A percentile compares a stretch with the other conserved stretches of the same genome.
phyloP scores from a whole-genome alignment of 2,113 vertebrate genomes.

The Macrotus californicus region DNA sequence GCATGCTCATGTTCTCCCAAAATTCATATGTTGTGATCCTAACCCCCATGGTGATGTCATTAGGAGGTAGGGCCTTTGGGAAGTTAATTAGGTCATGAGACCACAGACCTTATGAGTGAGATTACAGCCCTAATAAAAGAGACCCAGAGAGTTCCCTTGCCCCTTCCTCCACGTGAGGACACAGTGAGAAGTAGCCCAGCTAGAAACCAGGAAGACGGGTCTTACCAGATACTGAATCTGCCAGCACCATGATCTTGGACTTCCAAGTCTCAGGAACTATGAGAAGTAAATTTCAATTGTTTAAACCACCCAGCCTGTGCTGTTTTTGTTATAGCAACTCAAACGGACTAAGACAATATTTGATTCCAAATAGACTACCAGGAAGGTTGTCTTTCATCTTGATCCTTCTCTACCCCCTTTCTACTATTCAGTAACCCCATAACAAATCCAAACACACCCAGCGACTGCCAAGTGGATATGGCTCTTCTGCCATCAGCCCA shows the following conservation, averaged over 20 bases:
- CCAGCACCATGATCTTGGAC: not conserved
- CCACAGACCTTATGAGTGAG: not conserved
- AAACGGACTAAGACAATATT: not conserved
- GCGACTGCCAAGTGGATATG: not conserved
- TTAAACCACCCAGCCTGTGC: not conserved
- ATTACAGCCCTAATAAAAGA: not conserved
- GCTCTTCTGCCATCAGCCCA: not conserved
- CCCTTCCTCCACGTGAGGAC: not conserved
- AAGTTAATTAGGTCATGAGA: not conserved
- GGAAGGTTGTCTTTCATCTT: not conserved
- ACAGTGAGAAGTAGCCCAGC: not conserved
- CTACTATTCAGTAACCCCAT: not conserved
- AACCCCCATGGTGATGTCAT: not conserved
- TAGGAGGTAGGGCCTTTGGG: not conserved
- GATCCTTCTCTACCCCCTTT: not conserved
- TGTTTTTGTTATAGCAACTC: not conserved
- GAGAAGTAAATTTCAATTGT: not conserved
- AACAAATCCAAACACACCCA: too few relatives aligned
- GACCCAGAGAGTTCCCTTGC: not conserved
- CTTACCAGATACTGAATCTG: not conserved
- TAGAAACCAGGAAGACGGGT: not conserved
- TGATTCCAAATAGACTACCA: not conserved
- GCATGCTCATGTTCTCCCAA: not conserved
- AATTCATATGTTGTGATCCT: not conserved
- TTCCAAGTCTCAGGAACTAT: too few relatives aligned